Conservation (phyloP, 2,113 vertebrate species). For the Phrynocephalus versicolor region DNA sequence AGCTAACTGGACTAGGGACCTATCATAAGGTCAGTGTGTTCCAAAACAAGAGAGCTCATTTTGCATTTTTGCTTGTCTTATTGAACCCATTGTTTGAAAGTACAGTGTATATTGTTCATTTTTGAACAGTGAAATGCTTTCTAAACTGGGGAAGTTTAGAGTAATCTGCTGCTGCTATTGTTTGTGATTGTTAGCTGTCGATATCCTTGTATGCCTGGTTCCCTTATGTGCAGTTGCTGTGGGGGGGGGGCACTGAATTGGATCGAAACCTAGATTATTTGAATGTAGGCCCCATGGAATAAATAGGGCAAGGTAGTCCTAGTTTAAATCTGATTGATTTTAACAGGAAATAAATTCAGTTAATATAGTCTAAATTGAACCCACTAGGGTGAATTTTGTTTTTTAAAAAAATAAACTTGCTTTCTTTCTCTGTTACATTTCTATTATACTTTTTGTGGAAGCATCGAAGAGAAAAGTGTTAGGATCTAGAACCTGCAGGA, state of each 20-base stretch:
- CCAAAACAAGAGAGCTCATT: too few relatives aligned
- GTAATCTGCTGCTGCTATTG: not conserved
- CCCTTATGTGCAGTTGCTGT: not conserved
- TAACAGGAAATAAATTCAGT: not conserved
- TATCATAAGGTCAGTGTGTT: too few relatives aligned
- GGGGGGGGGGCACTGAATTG: not conserved
- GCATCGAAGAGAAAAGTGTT: not conserved
- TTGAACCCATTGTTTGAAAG: not conserved
- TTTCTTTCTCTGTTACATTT: not conserved
- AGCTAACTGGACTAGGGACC: not conserved
- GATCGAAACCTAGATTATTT: not conserved
- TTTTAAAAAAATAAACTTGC: too few relatives aligned
- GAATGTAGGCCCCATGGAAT: not conserved
- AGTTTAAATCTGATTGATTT: not conserved
- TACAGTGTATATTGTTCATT: too few relatives aligned
- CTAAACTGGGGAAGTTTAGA: not conserved
- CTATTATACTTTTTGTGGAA: not conserved
- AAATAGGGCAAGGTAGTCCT: not conserved
- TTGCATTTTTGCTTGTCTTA: not conserved
- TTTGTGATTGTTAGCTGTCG: not conserved
- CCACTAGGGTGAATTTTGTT: not conserved
- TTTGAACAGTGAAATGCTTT: too few relatives aligned
- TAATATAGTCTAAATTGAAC: not conserved
- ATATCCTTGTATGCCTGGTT: not conserved
- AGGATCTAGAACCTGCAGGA: not conserved